Conservation (phyloP, 2,888 invertebrate species). For the Caenorhabditis wallacei region DNA sequence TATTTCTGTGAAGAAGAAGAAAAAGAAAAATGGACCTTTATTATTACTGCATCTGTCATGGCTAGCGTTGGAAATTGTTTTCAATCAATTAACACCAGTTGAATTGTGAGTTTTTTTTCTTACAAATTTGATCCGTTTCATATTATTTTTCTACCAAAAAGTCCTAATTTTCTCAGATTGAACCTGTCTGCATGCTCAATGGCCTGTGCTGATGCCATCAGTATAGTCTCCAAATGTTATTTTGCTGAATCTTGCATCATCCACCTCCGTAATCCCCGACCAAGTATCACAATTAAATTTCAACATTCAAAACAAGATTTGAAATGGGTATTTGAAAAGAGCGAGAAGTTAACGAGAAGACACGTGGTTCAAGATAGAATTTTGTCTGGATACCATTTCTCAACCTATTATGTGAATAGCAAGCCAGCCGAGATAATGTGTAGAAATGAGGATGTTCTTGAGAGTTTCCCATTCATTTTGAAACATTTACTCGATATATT, state of each 20-base stretch:
- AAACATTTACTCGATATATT: neutral
- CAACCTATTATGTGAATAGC: neutral
- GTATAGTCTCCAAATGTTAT: neutral
- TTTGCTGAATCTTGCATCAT: neutral
- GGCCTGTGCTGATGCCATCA: neutral
- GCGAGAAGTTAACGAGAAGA: neutral
- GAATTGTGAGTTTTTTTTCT: constrained; percentile 26
- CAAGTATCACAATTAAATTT: constrained; percentile 12
- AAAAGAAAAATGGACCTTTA: constrained; percentile 5
- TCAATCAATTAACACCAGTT: neutral
- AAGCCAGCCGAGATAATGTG: neutral
- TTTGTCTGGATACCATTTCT: neutral
- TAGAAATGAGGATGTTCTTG: neutral
- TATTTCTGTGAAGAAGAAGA: neutral
- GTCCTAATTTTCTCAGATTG: constrained; percentile 5
- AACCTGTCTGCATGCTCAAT: constrained; percentile 15
- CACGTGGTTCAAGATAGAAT: neutral
- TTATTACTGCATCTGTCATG: neutral
- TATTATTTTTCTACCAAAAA: neutral
- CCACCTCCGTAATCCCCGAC: neutral
- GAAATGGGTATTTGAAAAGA: neutral
- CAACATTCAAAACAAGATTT: neutral
- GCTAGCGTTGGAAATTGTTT: neutral
- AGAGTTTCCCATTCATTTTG: neutral
- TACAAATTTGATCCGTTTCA: neutral